Base-by-base conservation (phyloP, 2,888 invertebrate genomes). In the Polymixis flavicincta region DNA sequence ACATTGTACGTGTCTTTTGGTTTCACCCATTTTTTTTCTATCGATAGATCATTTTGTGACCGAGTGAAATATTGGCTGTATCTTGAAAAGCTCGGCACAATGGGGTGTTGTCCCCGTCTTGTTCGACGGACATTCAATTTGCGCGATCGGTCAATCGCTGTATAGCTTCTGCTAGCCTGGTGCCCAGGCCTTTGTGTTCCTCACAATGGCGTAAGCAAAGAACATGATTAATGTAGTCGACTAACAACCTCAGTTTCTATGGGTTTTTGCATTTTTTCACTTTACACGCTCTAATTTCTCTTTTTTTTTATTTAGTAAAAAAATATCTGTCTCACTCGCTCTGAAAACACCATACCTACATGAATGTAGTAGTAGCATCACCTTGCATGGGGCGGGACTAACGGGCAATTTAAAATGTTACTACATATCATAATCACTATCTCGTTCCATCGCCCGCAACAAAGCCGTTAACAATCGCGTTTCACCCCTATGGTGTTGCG, bases 61-160 rank as follows among this genome's bases (percentile, higher is more conserved):
- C 82, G 85, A 90, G 87, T 92, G 92, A 94, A 93, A 94, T 94
- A 94, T 94, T 94, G 92, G 90, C 89, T 89, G 90, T 91, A 90
- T 92, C 90, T 93, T 92, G 92, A 93, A 94, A 92, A 92, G 92
- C 89, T 87, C 86, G 84, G 91, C 89, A 95, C 95, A 95, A 95
- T 93, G 86, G 92, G 87, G 87, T 90, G 91, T 92, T 91, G 92
- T 92, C 91, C 90, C 89, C 89, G 88, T 88, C 91, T 90, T 93
- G 93, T 93, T 92, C 93, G 90, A 90, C 91, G 92, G 93, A 93
- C 93, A 93, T 95, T 95, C 95, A 95, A 95, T 95, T 95, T 95
- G 94, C 92, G 90, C 93, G 93, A 94, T 93, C 95, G 93, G 95
- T 94, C 95, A 94, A 94, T 94, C 94, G 93, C 93, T 92, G 87